phyloP scores from a whole-genome alignment of 2,888 invertebrate species.

The Lampropteryx suffumata region DNA sequence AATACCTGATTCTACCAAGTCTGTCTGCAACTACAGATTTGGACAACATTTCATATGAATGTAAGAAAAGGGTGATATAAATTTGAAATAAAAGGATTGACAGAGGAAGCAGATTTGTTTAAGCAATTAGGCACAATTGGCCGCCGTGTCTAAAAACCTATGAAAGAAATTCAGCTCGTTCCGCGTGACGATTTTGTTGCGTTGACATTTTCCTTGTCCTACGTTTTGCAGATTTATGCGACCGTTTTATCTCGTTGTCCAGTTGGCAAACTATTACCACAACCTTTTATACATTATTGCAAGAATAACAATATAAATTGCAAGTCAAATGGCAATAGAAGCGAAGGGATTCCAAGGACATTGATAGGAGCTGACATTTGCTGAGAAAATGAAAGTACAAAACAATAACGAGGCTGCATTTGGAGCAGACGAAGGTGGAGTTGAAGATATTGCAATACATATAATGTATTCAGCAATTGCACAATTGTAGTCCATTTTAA shows the following conservation, averaged over 20 bases:
- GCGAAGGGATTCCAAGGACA: constrained; percentile 31
- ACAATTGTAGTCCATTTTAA: constrained; percentile 12
- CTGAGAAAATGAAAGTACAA: constrained; percentile 33
- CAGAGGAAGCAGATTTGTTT: no score
- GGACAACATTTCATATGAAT: no score
- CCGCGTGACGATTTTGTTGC: constrained; percentile 40
- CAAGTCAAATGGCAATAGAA: constrained; percentile 20
- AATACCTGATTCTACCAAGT: no score
- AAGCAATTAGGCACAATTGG: no score
- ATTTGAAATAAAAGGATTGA: no score
- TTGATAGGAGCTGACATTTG: constrained; percentile 29
- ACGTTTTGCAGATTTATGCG: constrained; percentile 27
- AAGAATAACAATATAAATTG: constrained; percentile 18
- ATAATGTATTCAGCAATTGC: neutral
- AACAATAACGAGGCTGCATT: constrained; percentile 16
- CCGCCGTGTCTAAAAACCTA: neutral
- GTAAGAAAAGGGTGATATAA: no score
- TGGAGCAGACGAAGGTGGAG: constrained; percentile 19
- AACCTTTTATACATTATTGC: constrained; percentile 21
- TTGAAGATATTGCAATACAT: constrained; percentile 20
- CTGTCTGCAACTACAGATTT: no score
- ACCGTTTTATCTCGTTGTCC: constrained; percentile 17
- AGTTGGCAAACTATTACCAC: constrained; percentile 20
- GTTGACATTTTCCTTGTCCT: constrained; percentile 37
- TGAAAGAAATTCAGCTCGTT: constrained; percentile 30